Percentiles rank a stretch among this genome's conserved stretches.
Evolutionary conservation across 2,797 vertebrate genomes (phyloP).

Genomic region (Anableps anableps): DNA sequence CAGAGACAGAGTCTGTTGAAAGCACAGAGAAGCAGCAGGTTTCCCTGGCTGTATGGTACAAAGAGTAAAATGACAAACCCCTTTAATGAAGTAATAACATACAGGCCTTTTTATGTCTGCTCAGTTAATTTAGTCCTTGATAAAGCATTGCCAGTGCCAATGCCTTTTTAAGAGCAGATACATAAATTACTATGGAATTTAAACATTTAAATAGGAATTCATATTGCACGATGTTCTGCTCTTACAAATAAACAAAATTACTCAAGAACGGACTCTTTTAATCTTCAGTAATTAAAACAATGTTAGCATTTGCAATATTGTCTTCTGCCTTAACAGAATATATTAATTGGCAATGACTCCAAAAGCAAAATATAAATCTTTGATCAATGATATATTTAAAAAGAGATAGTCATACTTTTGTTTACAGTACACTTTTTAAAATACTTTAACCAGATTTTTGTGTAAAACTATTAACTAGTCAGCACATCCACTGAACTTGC

Average conservation of each 20-base stretch:
- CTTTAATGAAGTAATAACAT: slow-evolving; percentile 4
- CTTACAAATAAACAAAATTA: slow-evolving; percentile 1
- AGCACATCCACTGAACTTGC: background rate
- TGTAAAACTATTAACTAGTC: background rate
- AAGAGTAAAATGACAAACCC: background rate
- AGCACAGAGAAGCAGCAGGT: background rate
- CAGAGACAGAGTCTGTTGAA: background rate
- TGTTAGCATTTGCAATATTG: background rate
- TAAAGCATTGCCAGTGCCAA: background rate
- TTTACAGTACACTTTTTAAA: background rate
- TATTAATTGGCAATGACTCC: background rate
- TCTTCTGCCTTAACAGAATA: background rate
- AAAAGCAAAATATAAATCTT: background rate
- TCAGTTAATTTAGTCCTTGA: slow-evolving; percentile 1
- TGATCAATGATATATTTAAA: background rate
- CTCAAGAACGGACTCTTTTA: background rate
- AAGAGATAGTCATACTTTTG: background rate
- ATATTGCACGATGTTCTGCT: background rate
- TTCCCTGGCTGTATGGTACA: background rate
- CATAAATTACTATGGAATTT: background rate
- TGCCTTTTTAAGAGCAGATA: background rate
- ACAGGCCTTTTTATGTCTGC: background rate
- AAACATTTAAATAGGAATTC: background rate
- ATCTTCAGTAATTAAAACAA: background rate
- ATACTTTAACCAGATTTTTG: background rate